These are phyloP conservation scores for Vombatus ursinus DNA, from an alignment of 2,113 vertebrate genomes.

Conservation along the genomic window DNA sequence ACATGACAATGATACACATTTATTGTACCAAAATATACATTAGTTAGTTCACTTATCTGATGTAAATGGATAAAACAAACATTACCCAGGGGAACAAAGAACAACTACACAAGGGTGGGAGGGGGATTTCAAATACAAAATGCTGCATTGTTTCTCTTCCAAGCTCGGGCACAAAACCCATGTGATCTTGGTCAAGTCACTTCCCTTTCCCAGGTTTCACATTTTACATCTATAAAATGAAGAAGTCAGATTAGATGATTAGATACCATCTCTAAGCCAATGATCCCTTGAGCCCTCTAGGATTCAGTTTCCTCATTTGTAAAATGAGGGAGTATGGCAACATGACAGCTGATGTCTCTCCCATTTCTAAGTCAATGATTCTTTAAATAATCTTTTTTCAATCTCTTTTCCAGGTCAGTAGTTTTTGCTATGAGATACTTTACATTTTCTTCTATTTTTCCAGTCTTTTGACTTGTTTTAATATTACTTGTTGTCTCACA, in stretches of 20 bases:
- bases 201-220: neutral
- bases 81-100: neutral
- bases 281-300: no score
- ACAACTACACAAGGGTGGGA: neutral
- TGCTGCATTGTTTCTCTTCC: neutral
- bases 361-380: neutral
- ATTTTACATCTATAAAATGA: neutral
- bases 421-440: neutral
- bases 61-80: neutral
- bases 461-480: neutral
- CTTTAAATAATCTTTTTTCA: neutral
- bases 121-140: neutral
- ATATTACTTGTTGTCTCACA: neutral
- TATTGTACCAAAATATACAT: neutral
- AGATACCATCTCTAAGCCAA: no score
- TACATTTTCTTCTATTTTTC: neutral
- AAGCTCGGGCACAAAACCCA: neutral
- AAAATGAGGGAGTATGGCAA: no score
- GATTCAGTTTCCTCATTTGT: no score
- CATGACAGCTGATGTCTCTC: no score
- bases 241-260: no score
- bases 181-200: neutral
- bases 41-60: neutral
- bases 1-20: neutral
- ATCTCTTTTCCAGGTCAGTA: neutral